Percentiles rank a stretch among this genome's conserved stretches.
Evolutionary conservation across 2,797 vertebrate genomes (phyloP).

Genomic region (Enteromius radiatus): DNA sequence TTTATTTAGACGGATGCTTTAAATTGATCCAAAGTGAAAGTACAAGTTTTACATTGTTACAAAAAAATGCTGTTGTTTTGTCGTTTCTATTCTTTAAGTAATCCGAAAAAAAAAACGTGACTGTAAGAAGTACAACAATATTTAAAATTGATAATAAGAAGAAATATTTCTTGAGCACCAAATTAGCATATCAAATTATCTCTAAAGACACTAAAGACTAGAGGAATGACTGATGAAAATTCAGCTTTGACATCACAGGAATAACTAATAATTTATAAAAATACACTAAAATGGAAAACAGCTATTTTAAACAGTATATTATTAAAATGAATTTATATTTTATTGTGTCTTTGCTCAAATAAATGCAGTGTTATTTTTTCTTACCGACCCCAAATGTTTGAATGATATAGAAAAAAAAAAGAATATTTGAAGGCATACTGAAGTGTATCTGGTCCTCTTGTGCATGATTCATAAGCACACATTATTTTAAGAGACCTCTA

Average conservation of each 20-base stretch:
- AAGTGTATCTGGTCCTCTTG: not conserved
- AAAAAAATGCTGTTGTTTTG: not conserved
- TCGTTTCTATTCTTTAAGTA: not conserved
- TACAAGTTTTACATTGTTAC: not conserved
- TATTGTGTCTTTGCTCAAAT: not conserved
- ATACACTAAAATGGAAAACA: not conserved
- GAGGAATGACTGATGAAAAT: not conserved
- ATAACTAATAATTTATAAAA: not conserved
- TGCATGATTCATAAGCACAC: not conserved
- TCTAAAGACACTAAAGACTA: not conserved
- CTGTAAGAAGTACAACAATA: not conserved
- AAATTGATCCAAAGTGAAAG: not conserved
- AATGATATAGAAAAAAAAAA: not conserved
- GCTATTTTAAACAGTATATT: not conserved
- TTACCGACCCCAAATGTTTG: not conserved
- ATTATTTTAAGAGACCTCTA: not conserved
- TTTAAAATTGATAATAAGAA: not conserved
- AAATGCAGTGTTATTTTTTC: not conserved
- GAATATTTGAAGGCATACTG: not conserved
- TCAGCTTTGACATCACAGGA: not conserved
- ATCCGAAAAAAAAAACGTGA: not conserved
- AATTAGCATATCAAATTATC: not conserved
- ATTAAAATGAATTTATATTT: not conserved
- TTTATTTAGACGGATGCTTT: not conserved
- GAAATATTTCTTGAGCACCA: not conserved